Evolutionary conservation across 2,888 invertebrate species (phyloP), one percentile per base, ranked within the genome.

Genomic region (Lithophane socia): DNA sequence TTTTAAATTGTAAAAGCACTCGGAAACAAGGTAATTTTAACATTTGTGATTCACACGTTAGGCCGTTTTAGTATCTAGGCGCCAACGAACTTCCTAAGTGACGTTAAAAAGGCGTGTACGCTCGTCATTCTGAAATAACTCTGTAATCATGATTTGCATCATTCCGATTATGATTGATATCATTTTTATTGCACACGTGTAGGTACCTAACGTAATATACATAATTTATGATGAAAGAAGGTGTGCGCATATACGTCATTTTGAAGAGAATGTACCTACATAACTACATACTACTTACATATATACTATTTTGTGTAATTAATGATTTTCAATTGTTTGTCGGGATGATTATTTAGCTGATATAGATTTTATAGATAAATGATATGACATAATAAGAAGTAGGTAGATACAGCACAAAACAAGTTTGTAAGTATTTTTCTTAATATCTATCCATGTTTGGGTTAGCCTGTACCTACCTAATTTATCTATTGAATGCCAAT

Each of bases 91-190:
- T 72, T 49, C 49, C 13, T 44, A 60, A 64, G 63, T 82, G 79
- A 79, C 82, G 82, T 65, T 54, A n/a, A 71, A 79, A 37, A 79
- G 74, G 82, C 67, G 82, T 75, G 74, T 71, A 71, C 64, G 68
- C 71, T 72, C 79, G 75, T 79, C 75, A 75, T n/a, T 58, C 47
- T 74, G 0, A 71, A 82, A 75, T 64, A 68, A 44, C 54, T 63
- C 8, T 49, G 49, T 77, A 72, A 77, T 80, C 77, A 49, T 71
- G 82, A 81, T 70, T 67, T 71, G 69, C 67, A 66, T 64, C 29
- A 60, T 56, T 75, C 61, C n/a, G 70, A 66, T 69, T 73, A 56
- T 63, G 29, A 2, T 3, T 68, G 58, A 56, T 71, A 61, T 49
- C 4, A 13, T 64, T 70, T 70, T 67, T 75, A 77, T 54, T 69